Evolutionary conservation across 1,140 invertebrate genomes (phyloP).

Genomic region (Andricus grossulariae): DNA sequence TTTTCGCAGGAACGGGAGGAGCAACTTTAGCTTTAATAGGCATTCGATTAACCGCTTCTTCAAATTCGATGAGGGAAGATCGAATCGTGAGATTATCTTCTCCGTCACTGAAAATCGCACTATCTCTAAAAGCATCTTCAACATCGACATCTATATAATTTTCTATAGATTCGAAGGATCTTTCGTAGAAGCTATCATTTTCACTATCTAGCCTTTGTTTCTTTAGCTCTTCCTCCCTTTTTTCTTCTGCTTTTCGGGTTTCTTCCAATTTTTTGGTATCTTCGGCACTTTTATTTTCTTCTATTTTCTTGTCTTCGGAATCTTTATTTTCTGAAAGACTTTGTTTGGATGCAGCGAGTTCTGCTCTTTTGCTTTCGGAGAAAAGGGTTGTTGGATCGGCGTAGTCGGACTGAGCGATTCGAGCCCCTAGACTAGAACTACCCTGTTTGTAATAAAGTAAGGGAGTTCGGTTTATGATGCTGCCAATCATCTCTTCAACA

Average conservation of each 20-base stretch:
- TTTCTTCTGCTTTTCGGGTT: conserved; percentile 29
- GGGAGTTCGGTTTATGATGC: conserved; percentile 47
- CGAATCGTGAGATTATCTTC: conserved; percentile 72
- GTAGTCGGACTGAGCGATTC: conserved; percentile 91
- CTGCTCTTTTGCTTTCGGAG: conserved; percentile 66
- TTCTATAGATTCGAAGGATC: conserved; percentile 86
- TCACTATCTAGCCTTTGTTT: conserved; percentile 66
- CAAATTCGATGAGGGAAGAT: conserved; percentile 30
- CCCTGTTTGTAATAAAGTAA: conserved; percentile 82
- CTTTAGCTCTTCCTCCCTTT: conserved; percentile 38
- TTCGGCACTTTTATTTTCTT: background rate
- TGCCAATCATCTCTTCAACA: conserved; percentile 64
- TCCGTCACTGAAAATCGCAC: conserved; percentile 88
- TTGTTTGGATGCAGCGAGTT: conserved; percentile 29
- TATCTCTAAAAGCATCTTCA: conserved; percentile 86
- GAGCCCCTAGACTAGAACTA: conserved; percentile 87
- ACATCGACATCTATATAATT: conserved; percentile 73
- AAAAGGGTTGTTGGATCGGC: conserved; percentile 85
- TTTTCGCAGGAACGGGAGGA: conserved; percentile 70
- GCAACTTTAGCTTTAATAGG: conserved; percentile 57
- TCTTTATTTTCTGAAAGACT: conserved; percentile 10
- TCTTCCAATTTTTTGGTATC: background rate
- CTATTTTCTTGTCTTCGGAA: conserved; percentile 34
- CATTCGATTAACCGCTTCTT: conserved; percentile 35
- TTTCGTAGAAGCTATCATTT: conserved; percentile 84